Percentiles rank a stretch among this genome's conserved stretches.
Evolutionary conservation across 2,113 vertebrate genomes (phyloP).

Genomic region (Hemibagrus wyckioides): DNA sequence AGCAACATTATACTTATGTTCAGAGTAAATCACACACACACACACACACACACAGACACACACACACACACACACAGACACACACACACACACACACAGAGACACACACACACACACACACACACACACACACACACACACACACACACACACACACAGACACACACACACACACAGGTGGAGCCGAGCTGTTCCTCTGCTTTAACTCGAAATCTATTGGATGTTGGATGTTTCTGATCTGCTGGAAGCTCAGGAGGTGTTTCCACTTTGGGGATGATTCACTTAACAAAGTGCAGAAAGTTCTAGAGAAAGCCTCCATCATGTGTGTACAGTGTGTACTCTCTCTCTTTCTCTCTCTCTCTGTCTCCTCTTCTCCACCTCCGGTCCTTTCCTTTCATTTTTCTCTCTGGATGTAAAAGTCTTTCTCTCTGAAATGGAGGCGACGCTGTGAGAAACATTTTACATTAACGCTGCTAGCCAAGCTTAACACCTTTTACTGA

Average conservation of each 20-base stretch:
- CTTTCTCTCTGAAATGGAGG: background rate
- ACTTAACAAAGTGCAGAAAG: background rate
- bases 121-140: no score
- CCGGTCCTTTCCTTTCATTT: background rate
- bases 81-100: background rate
- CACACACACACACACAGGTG: no score
- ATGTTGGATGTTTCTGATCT: background rate
- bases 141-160: no score
- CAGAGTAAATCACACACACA: background rate
- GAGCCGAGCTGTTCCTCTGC: no score
- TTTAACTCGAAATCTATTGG: background rate
- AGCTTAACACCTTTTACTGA: slow-evolving; percentile 3
- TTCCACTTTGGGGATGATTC: background rate
- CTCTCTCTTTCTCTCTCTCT: background rate
- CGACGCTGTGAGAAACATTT: background rate
- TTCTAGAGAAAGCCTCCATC: background rate
- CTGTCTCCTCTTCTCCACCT: background rate
- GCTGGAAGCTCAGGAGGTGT: background rate
- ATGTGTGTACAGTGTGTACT: background rate
- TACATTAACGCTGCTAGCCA: background rate
- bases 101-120: no score
- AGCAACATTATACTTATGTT: background rate
- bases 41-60: background rate
- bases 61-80: background rate
- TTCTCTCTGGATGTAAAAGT: background rate